Conservation (phyloP, 1,140 invertebrate genomes). For the Brachionus manjavacas region DNA sequence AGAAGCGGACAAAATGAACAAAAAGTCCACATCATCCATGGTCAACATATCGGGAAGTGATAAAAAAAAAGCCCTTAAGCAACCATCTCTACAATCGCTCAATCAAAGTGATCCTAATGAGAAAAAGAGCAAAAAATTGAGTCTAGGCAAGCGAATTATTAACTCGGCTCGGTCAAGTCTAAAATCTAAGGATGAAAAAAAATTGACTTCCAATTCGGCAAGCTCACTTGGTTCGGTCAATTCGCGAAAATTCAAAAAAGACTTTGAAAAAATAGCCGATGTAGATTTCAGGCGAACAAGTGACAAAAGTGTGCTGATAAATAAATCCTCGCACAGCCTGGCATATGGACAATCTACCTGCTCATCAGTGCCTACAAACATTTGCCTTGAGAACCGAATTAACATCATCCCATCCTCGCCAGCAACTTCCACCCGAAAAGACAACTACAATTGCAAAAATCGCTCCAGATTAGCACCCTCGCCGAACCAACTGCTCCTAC, state of each 20-base stretch:
- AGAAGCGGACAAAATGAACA: background rate
- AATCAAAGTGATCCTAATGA: background rate
- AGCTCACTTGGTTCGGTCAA: background rate
- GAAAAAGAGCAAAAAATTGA: constrained; percentile 23
- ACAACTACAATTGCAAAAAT: background rate
- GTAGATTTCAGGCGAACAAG: background rate
- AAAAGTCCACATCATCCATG: constrained; percentile 12
- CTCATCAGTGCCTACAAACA: background rate
- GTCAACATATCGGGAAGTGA: background rate
- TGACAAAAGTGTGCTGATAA: background rate
- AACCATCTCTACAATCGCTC: background rate
- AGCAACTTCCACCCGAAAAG: background rate
- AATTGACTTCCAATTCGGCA: background rate
- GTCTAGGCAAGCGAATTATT: constrained; percentile 5
- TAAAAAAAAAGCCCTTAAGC: background rate
- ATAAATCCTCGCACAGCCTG: background rate
- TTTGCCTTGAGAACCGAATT: constrained; percentile 14
- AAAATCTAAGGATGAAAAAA: constrained; percentile 1
- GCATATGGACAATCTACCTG: background rate
- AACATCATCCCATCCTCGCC: constrained; percentile 15
- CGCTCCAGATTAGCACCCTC: background rate
- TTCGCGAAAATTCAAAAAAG: background rate
- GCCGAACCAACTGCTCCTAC: background rate
- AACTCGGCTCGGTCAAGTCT: constrained; percentile 31
- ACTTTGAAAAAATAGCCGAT: background rate